A percentile compares a stretch with the other conserved stretches of the same genome.
Evolutionary conservation across 37 sponge, comb jelly and placozoan species (phyloP).

Genomic region (Oscarella lobularis): DNA sequence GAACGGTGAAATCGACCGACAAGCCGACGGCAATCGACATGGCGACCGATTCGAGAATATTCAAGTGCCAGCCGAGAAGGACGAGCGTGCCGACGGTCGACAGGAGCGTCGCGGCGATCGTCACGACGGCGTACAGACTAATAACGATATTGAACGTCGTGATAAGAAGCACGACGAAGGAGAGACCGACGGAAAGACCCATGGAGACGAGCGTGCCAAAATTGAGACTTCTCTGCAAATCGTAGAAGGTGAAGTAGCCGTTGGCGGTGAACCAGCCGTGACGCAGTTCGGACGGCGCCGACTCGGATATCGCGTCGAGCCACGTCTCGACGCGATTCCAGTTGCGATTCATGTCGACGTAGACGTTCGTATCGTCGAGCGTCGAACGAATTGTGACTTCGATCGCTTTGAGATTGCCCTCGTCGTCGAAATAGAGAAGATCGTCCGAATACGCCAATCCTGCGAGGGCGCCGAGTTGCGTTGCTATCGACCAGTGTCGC

Average conservation of each 20-base stretch:
- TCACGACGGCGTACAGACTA: background rate
- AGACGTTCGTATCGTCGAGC: background rate
- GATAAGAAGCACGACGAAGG: background rate
- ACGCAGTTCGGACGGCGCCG: background rate
- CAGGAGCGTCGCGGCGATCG: background rate
- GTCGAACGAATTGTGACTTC: background rate
- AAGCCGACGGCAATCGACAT: conserved; percentile 1
- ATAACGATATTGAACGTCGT: background rate
- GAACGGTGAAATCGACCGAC: background rate
- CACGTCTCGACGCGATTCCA: background rate
- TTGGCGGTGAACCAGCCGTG: background rate
- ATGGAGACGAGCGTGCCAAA: background rate
- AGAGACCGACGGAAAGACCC: background rate
- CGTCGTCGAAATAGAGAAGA: background rate
- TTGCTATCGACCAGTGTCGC: background rate
- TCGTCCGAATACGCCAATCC: background rate
- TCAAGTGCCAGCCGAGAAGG: background rate
- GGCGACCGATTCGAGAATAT: background rate
- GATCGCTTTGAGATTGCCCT: background rate
- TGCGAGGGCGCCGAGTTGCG: too few relatives aligned
- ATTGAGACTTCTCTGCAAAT: background rate
- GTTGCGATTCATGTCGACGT: background rate
- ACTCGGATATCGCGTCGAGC: background rate
- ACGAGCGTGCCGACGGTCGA: background rate
- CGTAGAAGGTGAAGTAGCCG: background rate